These are phyloP conservation scores for Aptenodytes patagonicus DNA, from an alignment of 2,113 vertebrate genomes.

Conservation along the genomic window DNA sequence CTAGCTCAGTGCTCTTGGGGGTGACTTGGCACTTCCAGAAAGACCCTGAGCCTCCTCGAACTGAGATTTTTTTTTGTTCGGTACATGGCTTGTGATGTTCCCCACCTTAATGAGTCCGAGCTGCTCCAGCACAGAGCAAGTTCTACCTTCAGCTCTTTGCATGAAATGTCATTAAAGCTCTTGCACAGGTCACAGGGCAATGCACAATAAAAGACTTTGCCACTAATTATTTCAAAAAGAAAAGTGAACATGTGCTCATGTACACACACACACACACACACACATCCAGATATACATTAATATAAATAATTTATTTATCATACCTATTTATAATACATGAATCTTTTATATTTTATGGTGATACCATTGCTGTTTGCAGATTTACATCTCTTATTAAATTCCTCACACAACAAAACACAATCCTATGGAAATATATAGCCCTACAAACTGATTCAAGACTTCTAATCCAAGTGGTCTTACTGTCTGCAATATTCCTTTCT, in stretches of 20 bases:
- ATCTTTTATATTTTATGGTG: conserved; percentile 72
- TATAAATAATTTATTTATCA: conserved; percentile 74
- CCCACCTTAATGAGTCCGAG: background rate
- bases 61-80: background rate
- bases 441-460: conserved; percentile 25
- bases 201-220: background rate
- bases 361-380: conserved; percentile 51
- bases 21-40: background rate
- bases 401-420: background rate
- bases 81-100: background rate
- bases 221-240: conserved; percentile 60
- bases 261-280: background rate
- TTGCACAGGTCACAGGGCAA: conserved; percentile 48
- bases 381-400: conserved; percentile 74
- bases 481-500: conserved; percentile 46
- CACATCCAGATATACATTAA: conserved; percentile 14
- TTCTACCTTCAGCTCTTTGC: conserved; percentile 13
- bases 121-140: background rate
- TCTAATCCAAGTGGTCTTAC: conserved; percentile 27
- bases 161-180: conserved; percentile 28
- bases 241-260: conserved; percentile 4
- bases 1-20: background rate
- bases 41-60: background rate
- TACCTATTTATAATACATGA: conserved; percentile 76
- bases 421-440: conserved; percentile 6